phyloP scores from a whole-genome alignment of 2,797 vertebrate genomes.

The Sylvia borin region DNA sequence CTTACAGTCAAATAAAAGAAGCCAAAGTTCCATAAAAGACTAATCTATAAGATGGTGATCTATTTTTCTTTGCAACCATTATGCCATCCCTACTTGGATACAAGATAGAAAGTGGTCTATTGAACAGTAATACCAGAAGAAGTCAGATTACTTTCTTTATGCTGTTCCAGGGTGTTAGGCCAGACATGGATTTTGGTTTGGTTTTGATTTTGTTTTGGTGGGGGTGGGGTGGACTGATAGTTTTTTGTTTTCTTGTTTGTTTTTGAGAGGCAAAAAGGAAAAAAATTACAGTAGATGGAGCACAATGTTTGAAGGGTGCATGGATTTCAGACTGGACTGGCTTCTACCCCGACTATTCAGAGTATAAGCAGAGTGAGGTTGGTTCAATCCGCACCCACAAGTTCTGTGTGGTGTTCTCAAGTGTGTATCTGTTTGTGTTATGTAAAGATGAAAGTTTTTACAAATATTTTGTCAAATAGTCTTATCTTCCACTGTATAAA shows the following conservation, averaged over 20 bases:
- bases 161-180: background rate
- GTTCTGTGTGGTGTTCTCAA: background rate
- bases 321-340: background rate
- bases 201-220: fast-evolving
- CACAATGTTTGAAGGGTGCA: background rate
- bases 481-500: conserved; percentile 2
- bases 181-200: background rate
- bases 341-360: background rate
- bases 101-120: background rate
- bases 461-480: background rate
- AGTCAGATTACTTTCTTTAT: background rate
- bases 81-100: background rate
- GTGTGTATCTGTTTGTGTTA: background rate
- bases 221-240: background rate
- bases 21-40: background rate
- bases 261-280: background rate
- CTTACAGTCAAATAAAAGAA: background rate
- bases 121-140: background rate
- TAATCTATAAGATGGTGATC: background rate
- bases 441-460: background rate
- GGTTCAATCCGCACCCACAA: background rate
- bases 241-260: background rate
- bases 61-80: background rate
- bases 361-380: background rate
- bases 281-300: background rate